These are phyloP conservation scores for Ramphastos sulfuratus DNA, from an alignment of 2,113 vertebrate genomes.

Conservation along the genomic window DNA sequence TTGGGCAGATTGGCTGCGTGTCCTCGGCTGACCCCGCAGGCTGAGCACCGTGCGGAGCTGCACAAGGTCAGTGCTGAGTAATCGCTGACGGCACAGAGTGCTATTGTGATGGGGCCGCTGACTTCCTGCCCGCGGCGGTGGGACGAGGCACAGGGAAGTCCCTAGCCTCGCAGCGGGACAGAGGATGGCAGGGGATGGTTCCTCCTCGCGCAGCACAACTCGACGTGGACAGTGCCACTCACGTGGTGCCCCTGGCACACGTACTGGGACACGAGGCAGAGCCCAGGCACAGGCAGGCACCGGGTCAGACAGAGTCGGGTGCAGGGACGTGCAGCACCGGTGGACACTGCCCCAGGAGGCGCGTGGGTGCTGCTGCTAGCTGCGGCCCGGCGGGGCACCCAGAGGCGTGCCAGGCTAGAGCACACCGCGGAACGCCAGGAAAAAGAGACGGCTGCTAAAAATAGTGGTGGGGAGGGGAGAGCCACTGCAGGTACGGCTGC, in stretches of 20 bases:
- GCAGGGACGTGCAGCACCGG: background rate
- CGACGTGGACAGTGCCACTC: background rate
- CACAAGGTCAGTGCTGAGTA: constrained; percentile 73
- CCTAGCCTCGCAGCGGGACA: background rate
- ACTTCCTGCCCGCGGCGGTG: constrained; percentile 55
- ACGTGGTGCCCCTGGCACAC: background rate
- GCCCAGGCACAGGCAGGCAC: constrained; percentile 56
- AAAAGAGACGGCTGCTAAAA: constrained; percentile 32
- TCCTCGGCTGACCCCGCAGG: constrained; percentile 54
- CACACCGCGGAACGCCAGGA: background rate
- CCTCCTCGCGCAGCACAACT: background rate
- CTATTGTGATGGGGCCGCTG: constrained; percentile 61
- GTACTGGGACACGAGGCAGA: constrained; percentile 10
- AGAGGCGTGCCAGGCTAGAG: background rate
- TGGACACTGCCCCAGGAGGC: background rate
- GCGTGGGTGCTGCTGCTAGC: background rate
- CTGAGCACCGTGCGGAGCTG: constrained; percentile 64
- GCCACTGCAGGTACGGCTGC: background rate
- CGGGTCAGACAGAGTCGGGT: background rate
- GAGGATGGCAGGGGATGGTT: background rate
- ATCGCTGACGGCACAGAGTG: constrained; percentile 65
- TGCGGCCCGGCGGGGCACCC: background rate
- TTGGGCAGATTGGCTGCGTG: background rate
- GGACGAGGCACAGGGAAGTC: constrained; percentile 37
- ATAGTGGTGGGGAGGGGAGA: background rate